Evolutionary conservation across 1,140 invertebrate genomes (phyloP).

Genomic region (Leucophenga varia): DNA sequence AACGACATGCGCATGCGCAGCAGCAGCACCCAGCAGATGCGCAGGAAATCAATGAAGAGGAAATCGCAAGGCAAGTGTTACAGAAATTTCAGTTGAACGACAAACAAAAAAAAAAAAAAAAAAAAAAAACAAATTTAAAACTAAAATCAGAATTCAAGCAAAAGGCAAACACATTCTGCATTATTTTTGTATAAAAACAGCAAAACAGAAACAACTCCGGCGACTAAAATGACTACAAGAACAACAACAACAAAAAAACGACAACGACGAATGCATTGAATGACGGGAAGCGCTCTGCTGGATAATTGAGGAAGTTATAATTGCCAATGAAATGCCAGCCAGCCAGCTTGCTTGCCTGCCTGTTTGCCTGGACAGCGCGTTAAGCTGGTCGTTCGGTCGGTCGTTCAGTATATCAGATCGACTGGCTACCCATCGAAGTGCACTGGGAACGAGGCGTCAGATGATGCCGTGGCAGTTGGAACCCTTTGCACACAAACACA

Average conservation of each 20-base stretch:
- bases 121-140: too few relatives aligned
- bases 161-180: too few relatives aligned
- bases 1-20: slow-evolving; percentile 38
- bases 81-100: too few relatives aligned
- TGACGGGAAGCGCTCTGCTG: slow-evolving; percentile 47
- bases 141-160: slow-evolving; percentile 39
- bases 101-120: slow-evolving; percentile 3
- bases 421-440: too few relatives aligned
- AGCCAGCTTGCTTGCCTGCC: slow-evolving; percentile 9
- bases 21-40: slow-evolving; percentile 5
- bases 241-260: slow-evolving; percentile 15
- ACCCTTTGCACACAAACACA: slow-evolving; percentile 39
- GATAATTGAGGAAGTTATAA: slow-evolving; percentile 57
- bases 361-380: slow-evolving; percentile 2
- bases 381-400: too few relatives aligned
- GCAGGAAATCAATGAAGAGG: slow-evolving; percentile 17
- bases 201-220: not conserved
- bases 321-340: slow-evolving; percentile 50
- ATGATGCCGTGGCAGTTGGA: slow-evolving; percentile 22
- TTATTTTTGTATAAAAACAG: slow-evolving; percentile 17
- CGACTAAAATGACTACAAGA: not conserved
- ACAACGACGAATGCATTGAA: slow-evolving; percentile 43
- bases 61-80: slow-evolving; percentile 40
- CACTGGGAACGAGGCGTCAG: too few relatives aligned
- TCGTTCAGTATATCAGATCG: too few relatives aligned